Evolutionary conservation across 2,113 vertebrate genomes (phyloP), one percentile per base, ranked within the genome.

Genomic region (Pipra filicauda): DNA sequence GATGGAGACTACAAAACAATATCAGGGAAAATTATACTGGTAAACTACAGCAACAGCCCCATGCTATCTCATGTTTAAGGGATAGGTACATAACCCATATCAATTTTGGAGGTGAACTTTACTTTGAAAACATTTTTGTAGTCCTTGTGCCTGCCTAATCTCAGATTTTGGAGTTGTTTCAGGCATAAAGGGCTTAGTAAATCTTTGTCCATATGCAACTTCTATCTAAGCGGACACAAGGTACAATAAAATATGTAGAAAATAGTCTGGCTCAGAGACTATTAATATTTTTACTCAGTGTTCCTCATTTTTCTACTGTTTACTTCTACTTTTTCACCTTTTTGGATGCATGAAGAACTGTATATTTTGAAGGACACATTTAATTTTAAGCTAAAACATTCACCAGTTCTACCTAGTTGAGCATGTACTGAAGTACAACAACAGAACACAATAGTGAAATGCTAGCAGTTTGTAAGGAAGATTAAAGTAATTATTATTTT

Each of bases 91-190:
- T 44, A 93, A 95, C 33, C 55, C 6, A 2, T 67, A 65, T 35
- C 59, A 80, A 35, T 69, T 83, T 28, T 80, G 49, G 57, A 89
- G 33, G 44, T 75, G 83, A 97, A 91, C 64, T 95, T 95, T 86
- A 75, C 67, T 88, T 89, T 95, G 84, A 66, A 96, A 95, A 91
- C 6, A 75, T 87, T 95, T 93, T 93, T 94, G 24, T 86, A 85
- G 67, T 44, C 69, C 44, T 92, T 72, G 46, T 1, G n/a, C 52
- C 55, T 88, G 69, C 41, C 85, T 95, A 91, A 96, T 92, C 69
- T 75, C 77, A 69, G 26, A 6, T 64, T 88, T 74, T 87, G 72
- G 83, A 95, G 59, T 33, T 37, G 65, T 77, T 96, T 93, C 96
- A 94, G 79, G 31, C 59, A 81, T 81, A 83, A 92, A 94, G 75